A percentile compares a stretch with the other conserved stretches of the same genome.
Conservation (phyloP, 1,140 invertebrate species). For the Streblospio benedicti region DNA sequence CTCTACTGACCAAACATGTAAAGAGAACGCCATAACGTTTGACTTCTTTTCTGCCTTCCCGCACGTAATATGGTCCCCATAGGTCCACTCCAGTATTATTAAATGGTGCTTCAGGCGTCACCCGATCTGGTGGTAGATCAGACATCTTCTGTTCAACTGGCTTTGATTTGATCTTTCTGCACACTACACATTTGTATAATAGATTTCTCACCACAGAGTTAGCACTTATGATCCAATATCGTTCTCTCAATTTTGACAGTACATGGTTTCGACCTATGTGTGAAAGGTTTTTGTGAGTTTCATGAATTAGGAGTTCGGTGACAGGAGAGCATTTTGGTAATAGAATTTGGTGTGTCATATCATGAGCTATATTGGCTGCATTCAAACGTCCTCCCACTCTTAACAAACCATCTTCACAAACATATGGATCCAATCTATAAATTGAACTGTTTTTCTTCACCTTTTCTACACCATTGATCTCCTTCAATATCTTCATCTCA, state of each 20-base stretch:
- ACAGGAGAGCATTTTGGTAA: constrained; percentile 18
- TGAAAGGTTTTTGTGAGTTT: constrained; percentile 17
- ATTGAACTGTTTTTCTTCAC: constrained; percentile 9
- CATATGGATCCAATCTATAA: constrained; percentile 17
- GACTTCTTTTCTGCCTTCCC: constrained; percentile 20
- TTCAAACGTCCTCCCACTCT: constrained; percentile 22
- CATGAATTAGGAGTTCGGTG: constrained; percentile 12
- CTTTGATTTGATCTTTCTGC: constrained; percentile 14
- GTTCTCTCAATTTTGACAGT: constrained; percentile 14
- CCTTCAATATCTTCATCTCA: constrained; percentile 7
- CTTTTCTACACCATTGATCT: background rate
- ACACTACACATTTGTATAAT: constrained; percentile 22
- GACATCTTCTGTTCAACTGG: constrained; percentile 20
- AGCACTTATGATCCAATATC: constrained; percentile 22
- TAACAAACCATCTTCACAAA: constrained; percentile 19
- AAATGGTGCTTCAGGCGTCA: constrained; percentile 19
- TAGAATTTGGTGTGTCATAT: constrained; percentile 21
- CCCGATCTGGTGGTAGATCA: constrained; percentile 21
- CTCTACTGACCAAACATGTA: constrained; percentile 17
- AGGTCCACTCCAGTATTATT: constrained; percentile 20
- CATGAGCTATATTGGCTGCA: background rate
- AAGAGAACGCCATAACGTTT: constrained; percentile 21
- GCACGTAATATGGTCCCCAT: constrained; percentile 24
- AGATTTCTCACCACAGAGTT: constrained; percentile 16
- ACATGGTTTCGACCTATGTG: constrained; percentile 20